Evolutionary conservation across 2,888 invertebrate genomes (phyloP).

Genomic region (Xestia rhomboidea): DNA sequence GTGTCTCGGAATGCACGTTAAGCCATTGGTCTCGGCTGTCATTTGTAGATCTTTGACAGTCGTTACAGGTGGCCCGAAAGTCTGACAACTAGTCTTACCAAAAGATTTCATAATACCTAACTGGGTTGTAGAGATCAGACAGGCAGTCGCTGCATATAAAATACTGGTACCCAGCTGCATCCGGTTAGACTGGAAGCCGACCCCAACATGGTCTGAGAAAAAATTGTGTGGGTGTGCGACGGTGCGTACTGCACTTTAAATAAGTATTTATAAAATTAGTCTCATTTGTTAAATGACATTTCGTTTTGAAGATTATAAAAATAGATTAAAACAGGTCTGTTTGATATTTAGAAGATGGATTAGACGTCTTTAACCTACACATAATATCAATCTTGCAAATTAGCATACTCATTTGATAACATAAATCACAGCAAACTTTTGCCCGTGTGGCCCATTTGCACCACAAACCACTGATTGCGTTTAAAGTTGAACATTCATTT

Average conservation of each 20-base stretch:
- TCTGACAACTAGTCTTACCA: too few relatives aligned
- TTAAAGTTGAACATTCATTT: neutral
- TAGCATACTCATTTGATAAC: slow-evolving; percentile 45
- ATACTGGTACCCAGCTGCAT: too few relatives aligned
- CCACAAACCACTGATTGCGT: neutral
- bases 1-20: too few relatives aligned
- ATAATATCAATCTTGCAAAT: slow-evolving; percentile 32
- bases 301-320: neutral
- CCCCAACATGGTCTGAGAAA: neutral
- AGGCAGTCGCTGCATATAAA: too few relatives aligned
- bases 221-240: neutral
- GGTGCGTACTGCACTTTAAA: neutral
- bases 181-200: neutral
- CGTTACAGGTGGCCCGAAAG: too few relatives aligned
- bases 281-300: slow-evolving; percentile 22
- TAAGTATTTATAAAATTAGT: neutral
- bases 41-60: too few relatives aligned
- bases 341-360: slow-evolving; percentile 48
- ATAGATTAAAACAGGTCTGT: slow-evolving; percentile 29
- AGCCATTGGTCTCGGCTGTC: too few relatives aligned
- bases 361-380: slow-evolving; percentile 16
- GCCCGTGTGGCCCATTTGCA: neutral
- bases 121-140: too few relatives aligned
- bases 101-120: too few relatives aligned
- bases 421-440: slow-evolving; percentile 37